Evolutionary conservation across 2,797 vertebrate species (phyloP), one percentile per base, ranked within the genome.

Genomic region (Alectoris magna): DNA sequence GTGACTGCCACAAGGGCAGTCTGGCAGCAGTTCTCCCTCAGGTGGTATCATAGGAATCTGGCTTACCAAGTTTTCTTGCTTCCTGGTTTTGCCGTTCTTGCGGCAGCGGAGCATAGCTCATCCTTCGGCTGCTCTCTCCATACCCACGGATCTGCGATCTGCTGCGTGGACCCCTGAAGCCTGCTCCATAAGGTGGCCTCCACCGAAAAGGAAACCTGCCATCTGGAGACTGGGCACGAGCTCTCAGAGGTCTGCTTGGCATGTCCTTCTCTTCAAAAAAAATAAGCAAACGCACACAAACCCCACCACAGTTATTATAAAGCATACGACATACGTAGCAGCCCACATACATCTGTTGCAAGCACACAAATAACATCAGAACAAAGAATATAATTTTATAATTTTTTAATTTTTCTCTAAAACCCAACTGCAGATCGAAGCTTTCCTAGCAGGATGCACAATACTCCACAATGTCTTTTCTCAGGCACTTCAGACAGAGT

Each of bases 41-140:
- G 24, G 6, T 19, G 58, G 29, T 48, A 1, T 4, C 18, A 83
- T 15, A 24, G 27, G 84, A 78, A 49, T 36, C 22, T 4, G 9
- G 87, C 98, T 98, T 97, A 99, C 99, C 99, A 44, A 99, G 97
- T 97, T 98, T 99, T 48, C 96, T 98, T 17, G 96, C 94, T 81
- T 98, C 98, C 43, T 98, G 98, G 51, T 98, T 98, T 88, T 98
- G 98, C 95, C 98, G 98, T 91, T 98, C 98, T 43, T 98, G 98
- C 0, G 98, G 98, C 92, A 98, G 96, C 0, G 98, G 98, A 75
- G 97, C 97, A 63, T 98, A 97, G 72, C 98, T 97, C 97, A 98
- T 97, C 95, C 97, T 98, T 96, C 96, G 98, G 96, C 87, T 95
- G 96, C 98, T 98, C 85, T 98, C 98, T 77, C 98, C 98, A 24